phyloP scores from a whole-genome alignment of 2,797 vertebrate species.

The Onychomys arenicola region DNA sequence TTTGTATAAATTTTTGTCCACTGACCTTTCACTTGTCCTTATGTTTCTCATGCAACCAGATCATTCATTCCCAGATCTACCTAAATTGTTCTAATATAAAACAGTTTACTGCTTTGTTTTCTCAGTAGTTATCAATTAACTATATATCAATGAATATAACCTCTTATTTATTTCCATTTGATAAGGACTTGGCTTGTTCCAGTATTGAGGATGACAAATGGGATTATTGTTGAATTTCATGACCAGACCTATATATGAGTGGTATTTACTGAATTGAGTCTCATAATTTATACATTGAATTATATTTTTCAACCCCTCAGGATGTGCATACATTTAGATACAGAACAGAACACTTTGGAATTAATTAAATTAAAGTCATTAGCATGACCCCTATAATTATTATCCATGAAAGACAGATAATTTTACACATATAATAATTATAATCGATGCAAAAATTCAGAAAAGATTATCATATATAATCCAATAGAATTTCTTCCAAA shows the following conservation, averaged over 20 bases:
- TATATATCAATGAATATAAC: no score
- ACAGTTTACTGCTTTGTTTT: background rate
- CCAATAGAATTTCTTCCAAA: background rate
- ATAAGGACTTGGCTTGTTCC: background rate
- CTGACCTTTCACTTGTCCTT: background rate
- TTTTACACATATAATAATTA: background rate
- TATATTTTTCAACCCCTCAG: background rate
- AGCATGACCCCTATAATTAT: background rate
- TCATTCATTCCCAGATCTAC: background rate
- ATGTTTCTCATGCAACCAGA: background rate
- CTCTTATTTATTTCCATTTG: background rate
- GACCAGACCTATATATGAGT: background rate
- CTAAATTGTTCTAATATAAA: background rate
- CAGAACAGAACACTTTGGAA: background rate
- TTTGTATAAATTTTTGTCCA: background rate
- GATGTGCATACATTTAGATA: background rate
- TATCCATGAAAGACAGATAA: background rate
- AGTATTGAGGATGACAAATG: background rate
- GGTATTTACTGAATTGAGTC: background rate
- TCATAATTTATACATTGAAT: background rate
- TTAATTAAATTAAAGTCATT: background rate
- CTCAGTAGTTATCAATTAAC: background rate
- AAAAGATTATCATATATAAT: background rate
- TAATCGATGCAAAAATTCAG: background rate
- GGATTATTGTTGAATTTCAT: background rate